Conservation (phyloP, 2,113 vertebrate species). For the Ceuthmochares aereus region DNA sequence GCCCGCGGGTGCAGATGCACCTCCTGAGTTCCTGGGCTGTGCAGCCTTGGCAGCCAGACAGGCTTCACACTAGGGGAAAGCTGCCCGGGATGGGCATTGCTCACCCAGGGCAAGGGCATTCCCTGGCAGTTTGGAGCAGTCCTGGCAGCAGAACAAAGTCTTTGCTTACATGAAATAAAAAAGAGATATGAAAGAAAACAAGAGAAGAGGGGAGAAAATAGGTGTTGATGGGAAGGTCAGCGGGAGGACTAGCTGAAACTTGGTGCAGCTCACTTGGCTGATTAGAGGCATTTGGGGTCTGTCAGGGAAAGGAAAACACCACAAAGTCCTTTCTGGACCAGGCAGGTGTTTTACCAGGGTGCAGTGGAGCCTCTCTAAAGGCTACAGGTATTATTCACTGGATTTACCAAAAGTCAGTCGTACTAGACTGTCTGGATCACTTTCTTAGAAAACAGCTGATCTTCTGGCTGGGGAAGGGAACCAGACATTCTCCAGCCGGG, state of each 20-base stretch:
- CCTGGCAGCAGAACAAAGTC: background rate
- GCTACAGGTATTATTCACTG: background rate
- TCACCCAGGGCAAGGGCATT: background rate
- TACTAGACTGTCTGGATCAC: background rate
- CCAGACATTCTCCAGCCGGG: no score
- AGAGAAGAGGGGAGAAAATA: background rate
- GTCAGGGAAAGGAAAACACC: background rate
- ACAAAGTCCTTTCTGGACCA: background rate
- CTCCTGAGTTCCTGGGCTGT: background rate
- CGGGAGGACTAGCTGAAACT: background rate
- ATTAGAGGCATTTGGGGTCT: background rate
- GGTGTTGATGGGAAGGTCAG: background rate
- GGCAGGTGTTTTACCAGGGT: background rate
- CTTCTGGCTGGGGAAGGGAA: no score
- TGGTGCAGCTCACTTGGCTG: rapidly evolving
- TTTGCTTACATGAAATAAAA: background rate
- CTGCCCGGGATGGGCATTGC: background rate
- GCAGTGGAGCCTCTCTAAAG: background rate
- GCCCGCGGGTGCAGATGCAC: rapidly evolving
- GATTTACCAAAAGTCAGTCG: background rate
- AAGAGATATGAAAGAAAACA: background rate
- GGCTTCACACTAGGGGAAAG: background rate
- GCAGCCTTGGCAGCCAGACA: background rate
- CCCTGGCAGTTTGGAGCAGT: background rate
- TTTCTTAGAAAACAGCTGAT: background rate